Evolutionary conservation across 2,888 invertebrate genomes (phyloP).

Genomic region (Schizotus pectinicornis): DNA sequence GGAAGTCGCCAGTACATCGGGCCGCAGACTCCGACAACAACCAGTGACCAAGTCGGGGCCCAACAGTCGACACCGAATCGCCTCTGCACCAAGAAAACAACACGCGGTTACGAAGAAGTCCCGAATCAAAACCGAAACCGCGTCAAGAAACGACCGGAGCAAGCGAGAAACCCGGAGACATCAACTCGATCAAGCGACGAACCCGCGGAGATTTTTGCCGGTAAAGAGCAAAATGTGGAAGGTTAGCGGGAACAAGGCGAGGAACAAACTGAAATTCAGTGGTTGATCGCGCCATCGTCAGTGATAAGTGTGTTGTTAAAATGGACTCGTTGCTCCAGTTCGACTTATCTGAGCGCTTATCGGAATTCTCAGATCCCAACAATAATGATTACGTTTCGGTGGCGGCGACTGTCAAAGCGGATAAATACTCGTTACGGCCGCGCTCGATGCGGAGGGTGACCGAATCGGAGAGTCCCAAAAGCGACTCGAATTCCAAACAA

Average conservation of each 20-base stretch:
- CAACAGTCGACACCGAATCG: slow-evolving; percentile 42
- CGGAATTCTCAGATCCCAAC: slow-evolving; percentile 51
- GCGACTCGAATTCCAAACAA: slow-evolving; percentile 28
- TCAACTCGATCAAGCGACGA: slow-evolving; percentile 28
- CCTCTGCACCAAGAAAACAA: slow-evolving; percentile 17
- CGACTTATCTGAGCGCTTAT: slow-evolving; percentile 38
- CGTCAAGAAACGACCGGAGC: slow-evolving; percentile 17
- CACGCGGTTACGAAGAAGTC: slow-evolving; percentile 8
- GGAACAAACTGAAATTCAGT: slow-evolving; percentile 16
- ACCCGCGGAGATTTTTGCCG: slow-evolving; percentile 14
- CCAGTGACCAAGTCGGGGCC: slow-evolving; percentile 53
- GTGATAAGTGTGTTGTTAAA: slow-evolving; percentile 32
- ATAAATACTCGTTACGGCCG: slow-evolving; percentile 73
- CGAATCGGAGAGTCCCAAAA: slow-evolving; percentile 50
- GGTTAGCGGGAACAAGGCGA: slow-evolving; percentile 7
- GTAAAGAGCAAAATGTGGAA: too few relatives aligned
- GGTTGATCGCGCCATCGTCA: slow-evolving; percentile 16
- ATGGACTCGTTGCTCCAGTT: slow-evolving; percentile 50
- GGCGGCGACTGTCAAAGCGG: slow-evolving; percentile 50
- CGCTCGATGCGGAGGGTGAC: slow-evolving; percentile 67
- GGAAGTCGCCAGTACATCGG: slow-evolving; percentile 37
- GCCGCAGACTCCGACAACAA: slow-evolving; percentile 40
- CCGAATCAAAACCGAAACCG: slow-evolving; percentile 11
- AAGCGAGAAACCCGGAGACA: too few relatives aligned
- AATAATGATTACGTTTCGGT: slow-evolving; percentile 55